Percentiles rank a stretch among this genome's conserved stretches.
These are phyloP conservation scores for Caenorhabditis angaria DNA, from an alignment of 2,888 invertebrate genomes.

Conservation along the genomic window DNA sequence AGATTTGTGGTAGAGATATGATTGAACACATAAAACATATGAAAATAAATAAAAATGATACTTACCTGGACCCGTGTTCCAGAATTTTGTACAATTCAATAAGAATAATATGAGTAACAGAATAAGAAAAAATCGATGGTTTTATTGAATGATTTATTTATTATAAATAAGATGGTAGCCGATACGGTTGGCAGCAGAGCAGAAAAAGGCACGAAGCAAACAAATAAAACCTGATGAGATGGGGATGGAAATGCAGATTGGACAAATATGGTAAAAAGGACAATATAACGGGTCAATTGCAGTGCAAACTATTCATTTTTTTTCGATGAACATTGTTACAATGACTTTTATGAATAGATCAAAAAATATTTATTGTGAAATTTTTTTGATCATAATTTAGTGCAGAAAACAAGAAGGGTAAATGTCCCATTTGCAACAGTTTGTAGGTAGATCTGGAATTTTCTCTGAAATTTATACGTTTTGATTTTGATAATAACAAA, in stretches of 20 bases:
- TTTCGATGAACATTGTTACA: no score
- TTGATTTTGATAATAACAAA: no score
- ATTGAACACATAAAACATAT: no score
- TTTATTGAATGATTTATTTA: neutral
- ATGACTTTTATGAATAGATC: no score
- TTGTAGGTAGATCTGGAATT: no score
- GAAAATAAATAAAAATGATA: no score
- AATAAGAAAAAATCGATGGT: no score
- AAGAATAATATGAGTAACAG: neutral
- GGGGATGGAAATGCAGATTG: conserved; percentile 1
- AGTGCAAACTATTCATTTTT: neutral
- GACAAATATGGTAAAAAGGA: conserved; percentile 3
- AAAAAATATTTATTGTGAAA: no score
- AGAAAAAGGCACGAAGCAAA: neutral
- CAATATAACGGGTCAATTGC: conserved; percentile 8
- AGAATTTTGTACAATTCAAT: neutral
- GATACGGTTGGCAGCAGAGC: neutral
- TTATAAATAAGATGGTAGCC: neutral
- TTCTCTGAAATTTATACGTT: no score
- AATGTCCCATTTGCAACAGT: no score
- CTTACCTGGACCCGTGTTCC: conserved; percentile 2
- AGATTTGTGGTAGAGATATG: conserved; percentile 2
- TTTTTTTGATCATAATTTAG: no score
- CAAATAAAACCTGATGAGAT: conserved; percentile 5
- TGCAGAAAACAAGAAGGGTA: no score